Percentiles rank a stretch among this genome's conserved stretches.
Conservation (phyloP, 2,888 invertebrate species). For the Automeris io region DNA sequence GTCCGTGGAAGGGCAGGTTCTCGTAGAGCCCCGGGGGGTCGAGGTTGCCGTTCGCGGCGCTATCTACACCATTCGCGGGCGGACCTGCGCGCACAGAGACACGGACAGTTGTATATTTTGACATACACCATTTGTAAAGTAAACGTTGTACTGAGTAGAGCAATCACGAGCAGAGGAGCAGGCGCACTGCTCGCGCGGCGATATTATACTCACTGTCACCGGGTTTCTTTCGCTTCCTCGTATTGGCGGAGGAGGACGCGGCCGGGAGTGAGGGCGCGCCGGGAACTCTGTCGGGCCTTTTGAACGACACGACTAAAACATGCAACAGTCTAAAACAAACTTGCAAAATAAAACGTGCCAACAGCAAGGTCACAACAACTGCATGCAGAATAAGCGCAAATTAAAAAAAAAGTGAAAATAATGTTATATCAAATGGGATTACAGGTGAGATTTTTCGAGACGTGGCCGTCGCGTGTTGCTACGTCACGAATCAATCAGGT, state of each 20-base stretch:
- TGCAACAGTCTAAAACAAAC: slow-evolving; percentile 29
- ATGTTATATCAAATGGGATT: too few species aligned
- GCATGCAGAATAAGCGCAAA: background rate
- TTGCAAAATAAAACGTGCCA: slow-evolving; percentile 12
- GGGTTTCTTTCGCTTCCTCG: slow-evolving; percentile 86
- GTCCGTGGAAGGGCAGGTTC: slow-evolving; percentile 96
- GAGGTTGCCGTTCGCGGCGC: slow-evolving; percentile 77
- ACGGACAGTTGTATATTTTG: too few species aligned
- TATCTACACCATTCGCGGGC: slow-evolving; percentile 76
- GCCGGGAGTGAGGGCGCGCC: slow-evolving; percentile 28
- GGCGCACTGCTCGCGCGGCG: background rate
- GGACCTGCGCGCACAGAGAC: slow-evolving; percentile 46
- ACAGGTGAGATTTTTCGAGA: too few species aligned
- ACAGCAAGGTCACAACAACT: slow-evolving; percentile 2
- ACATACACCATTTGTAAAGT: too few species aligned
- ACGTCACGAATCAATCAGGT: too few species aligned
- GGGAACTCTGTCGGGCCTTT: slow-evolving; percentile 79
- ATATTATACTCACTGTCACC: slow-evolving; percentile 72
- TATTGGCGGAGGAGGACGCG: slow-evolving; percentile 17
- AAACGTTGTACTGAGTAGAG: background rate
- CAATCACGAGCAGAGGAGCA: slow-evolving; percentile 10
- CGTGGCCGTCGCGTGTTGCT: too few species aligned
- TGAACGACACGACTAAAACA: slow-evolving; percentile 89
- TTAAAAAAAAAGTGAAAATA: too few species aligned
- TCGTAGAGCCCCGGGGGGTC: slow-evolving; percentile 93